phyloP scores from a whole-genome alignment of 2,797 vertebrate species.

The Pangasius larnaudii region DNA sequence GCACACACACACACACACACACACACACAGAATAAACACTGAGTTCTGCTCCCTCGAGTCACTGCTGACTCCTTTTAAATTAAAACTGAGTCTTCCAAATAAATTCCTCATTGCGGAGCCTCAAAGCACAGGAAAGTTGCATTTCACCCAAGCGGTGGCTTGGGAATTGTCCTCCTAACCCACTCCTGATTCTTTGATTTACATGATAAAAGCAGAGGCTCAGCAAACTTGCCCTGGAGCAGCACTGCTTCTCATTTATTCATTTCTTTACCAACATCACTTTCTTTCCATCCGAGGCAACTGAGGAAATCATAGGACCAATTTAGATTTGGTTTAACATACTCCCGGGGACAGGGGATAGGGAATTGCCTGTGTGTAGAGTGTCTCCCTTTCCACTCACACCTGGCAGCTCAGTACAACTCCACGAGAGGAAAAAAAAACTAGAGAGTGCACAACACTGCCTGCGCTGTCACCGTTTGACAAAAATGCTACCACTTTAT shows the following conservation, averaged over 20 bases:
- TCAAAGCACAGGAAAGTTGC: conserved; percentile 80
- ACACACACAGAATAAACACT: conserved; percentile 34
- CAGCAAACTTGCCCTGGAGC: conserved; percentile 62
- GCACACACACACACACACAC: conserved; percentile 31
- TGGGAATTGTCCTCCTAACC: conserved; percentile 83
- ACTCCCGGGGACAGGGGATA: conserved; percentile 58
- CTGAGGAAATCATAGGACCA: conserved; percentile 72
- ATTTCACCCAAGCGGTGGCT: conserved; percentile 85
- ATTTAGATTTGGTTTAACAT: conserved; percentile 72
- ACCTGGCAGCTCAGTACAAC: conserved; percentile 41
- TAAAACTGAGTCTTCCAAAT: conserved; percentile 89
- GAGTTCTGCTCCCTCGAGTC: conserved; percentile 81
- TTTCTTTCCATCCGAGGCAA: conserved; percentile 66
- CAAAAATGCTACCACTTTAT: conserved; percentile 34
- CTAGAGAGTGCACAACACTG: conserved; percentile 24
- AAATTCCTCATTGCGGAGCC: conserved; percentile 82
- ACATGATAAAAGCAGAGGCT: conserved; percentile 89
- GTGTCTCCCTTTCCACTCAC: conserved; percentile 47
- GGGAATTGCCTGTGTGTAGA: conserved; percentile 71
- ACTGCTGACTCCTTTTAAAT: conserved; percentile 85
- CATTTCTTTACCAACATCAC: conserved; percentile 73
- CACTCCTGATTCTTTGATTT: conserved; percentile 83
- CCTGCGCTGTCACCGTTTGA: conserved; percentile 38
- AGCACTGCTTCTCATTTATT: conserved; percentile 68
- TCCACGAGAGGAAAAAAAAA: background rate